Percentiles rank a stretch among this genome's conserved stretches.
Evolutionary conservation across 2,888 invertebrate genomes (phyloP).

Genomic region (Drosophila sordidula): DNA sequence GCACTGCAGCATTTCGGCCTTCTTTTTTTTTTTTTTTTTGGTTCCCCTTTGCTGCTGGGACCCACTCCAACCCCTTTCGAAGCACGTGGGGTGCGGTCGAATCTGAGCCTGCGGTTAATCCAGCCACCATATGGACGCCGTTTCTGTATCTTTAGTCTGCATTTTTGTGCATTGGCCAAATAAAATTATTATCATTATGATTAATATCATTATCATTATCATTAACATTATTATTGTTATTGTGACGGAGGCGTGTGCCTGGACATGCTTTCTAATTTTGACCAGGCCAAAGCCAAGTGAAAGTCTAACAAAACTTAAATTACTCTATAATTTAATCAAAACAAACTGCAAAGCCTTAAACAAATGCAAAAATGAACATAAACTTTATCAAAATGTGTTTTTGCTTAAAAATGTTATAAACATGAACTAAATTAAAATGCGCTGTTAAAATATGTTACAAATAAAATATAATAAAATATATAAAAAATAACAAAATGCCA

Average conservation of each 20-base stretch:
- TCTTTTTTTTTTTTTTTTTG: conserved; percentile 31
- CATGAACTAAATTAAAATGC: too few relatives aligned
- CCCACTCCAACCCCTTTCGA: conserved; percentile 15
- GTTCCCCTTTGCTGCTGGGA: conserved; percentile 20
- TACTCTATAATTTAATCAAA: conserved; percentile 17
- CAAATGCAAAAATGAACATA: too few relatives aligned
- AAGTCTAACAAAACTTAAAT: conserved; percentile 39
- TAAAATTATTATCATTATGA: conserved; percentile 21
- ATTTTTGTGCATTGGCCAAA: background rate
- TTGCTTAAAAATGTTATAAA: too few relatives aligned
- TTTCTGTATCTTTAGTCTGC: conserved; percentile 2
- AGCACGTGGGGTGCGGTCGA: conserved; percentile 77
- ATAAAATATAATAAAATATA: too few relatives aligned
- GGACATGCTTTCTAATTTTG: conserved; percentile 60
- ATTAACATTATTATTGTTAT: conserved; percentile 18
- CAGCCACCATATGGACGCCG: background rate
- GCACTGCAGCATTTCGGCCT: conserved; percentile 48
- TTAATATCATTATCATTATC: conserved; percentile 52
- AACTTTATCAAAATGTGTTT: too few relatives aligned
- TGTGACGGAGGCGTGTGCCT: conserved; percentile 57
- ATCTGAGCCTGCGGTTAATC: conserved; percentile 30
- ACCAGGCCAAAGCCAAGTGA: conserved; percentile 43
- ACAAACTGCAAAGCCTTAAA: background rate
- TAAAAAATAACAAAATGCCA: too few relatives aligned
- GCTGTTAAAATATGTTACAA: too few relatives aligned